A percentile compares a stretch with the other conserved stretches of the same genome.
phyloP scores from a whole-genome alignment of 2,113 vertebrate genomes.

The Hippocampus mohnikei region DNA sequence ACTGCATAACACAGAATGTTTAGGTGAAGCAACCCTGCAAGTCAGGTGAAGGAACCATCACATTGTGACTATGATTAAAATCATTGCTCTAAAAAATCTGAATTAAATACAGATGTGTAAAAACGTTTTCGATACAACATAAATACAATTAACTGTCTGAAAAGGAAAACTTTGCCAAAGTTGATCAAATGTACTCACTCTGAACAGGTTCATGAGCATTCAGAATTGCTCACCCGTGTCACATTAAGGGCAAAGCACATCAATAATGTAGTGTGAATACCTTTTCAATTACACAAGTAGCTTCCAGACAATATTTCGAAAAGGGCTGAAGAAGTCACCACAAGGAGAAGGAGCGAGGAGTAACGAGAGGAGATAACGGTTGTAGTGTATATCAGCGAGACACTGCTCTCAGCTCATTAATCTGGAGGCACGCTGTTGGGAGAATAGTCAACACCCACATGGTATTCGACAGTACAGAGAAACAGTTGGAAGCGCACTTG shows the following conservation, averaged over 20 bases:
- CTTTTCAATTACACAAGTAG: constrained; percentile 5
- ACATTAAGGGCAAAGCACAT: background rate
- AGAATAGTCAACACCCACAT: constrained; percentile 41
- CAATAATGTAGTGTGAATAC: background rate
- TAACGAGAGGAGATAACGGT: constrained; percentile 29
- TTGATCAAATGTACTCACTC: background rate
- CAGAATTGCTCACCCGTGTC: constrained; percentile 6
- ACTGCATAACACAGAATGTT: too few relatives aligned
- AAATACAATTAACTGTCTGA: background rate
- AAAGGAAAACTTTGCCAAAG: background rate
- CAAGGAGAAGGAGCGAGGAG: constrained; percentile 1
- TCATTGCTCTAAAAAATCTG: background rate
- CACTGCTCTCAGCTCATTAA: constrained; percentile 43
- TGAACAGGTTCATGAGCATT: background rate
- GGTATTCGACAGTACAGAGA: constrained; percentile 37
- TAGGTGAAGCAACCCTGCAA: background rate
- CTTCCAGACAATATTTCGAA: constrained; percentile 29
- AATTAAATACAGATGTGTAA: background rate
- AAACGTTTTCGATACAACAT: background rate
- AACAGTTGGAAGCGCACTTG: constrained; percentile 21
- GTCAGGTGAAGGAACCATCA: background rate
- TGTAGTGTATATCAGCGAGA: constrained; percentile 13
- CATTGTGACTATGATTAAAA: background rate
- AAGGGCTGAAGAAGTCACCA: background rate
- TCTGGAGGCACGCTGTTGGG: constrained; percentile 44